Evolutionary conservation across 2,797 vertebrate species (phyloP).

Genomic region (Falco berigora): DNA sequence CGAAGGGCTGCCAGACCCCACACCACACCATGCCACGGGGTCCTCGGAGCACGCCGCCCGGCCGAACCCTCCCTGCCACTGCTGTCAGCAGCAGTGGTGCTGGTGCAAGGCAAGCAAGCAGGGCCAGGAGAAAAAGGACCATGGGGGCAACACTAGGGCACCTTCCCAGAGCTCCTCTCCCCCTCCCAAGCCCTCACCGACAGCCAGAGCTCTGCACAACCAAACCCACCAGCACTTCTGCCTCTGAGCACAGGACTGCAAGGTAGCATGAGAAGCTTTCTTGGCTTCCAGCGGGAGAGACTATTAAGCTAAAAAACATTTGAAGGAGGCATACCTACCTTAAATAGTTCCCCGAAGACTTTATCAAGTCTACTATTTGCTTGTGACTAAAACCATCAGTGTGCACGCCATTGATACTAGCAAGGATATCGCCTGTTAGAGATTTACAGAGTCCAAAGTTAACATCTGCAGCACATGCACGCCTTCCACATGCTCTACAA

Average conservation of each 20-base stretch:
- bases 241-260: neutral
- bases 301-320: rapidly evolving
- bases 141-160: too few relatives aligned
- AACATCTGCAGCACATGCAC: rapidly evolving
- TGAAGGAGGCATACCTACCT: constrained; percentile 72
- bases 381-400: constrained; percentile 82
- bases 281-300: neutral
- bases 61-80: neutral
- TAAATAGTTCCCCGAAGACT: constrained; percentile 82
- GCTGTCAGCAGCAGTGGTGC: neutral
- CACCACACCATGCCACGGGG: too few relatives aligned
- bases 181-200: neutral
- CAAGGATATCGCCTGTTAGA: constrained; percentile 83
- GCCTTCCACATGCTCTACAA: rapidly evolving
- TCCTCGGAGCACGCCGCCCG: too few relatives aligned
- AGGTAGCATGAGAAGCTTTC: rapidly evolving
- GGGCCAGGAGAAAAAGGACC: neutral
- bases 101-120: neutral
- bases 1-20: neutral
- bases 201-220: neutral
- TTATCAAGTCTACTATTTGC: constrained; percentile 83
- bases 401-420: constrained; percentile 82
- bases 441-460: neutral
- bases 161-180: neutral
- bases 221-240: neutral